Evolutionary conservation across 1,140 invertebrate species (phyloP).

Genomic region (Tetramorium parvispinum): DNA sequence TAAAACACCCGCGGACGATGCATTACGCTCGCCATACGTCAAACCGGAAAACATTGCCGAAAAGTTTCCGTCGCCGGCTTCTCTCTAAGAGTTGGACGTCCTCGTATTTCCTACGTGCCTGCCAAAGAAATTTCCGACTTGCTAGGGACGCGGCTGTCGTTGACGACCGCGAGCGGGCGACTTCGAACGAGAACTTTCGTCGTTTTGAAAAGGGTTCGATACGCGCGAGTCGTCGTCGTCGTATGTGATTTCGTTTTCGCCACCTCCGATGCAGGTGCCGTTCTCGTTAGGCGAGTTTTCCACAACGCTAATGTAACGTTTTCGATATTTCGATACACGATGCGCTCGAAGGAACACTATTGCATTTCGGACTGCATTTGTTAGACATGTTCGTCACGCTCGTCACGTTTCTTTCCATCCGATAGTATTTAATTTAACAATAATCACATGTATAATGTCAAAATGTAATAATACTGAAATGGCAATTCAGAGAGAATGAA

Average conservation of each 20-base stretch:
- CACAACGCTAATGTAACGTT: constrained; percentile 22
- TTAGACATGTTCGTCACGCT: not conserved
- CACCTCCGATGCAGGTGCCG: not conserved
- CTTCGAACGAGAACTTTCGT: constrained; percentile 37
- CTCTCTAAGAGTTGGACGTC: constrained; percentile 29
- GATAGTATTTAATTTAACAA: not conserved
- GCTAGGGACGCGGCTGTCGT: constrained; percentile 42
- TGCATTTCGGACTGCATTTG: not conserved
- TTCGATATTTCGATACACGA: not conserved
- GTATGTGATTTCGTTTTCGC: constrained; percentile 42
- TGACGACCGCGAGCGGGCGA: constrained; percentile 38
- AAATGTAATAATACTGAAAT: not conserved
- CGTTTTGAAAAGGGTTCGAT: constrained; percentile 43
- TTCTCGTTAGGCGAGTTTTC: constrained; percentile 30
- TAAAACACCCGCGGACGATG: constrained; percentile 11
- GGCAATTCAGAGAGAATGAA: not conserved
- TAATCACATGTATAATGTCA: not conserved
- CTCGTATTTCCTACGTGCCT: constrained; percentile 48
- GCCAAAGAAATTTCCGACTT: constrained; percentile 60
- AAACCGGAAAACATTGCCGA: constrained; percentile 45
- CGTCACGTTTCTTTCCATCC: not conserved
- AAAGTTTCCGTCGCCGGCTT: constrained; percentile 43
- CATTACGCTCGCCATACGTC: constrained; percentile 35
- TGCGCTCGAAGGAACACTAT: not conserved
- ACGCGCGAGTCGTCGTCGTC: constrained; percentile 26